A percentile compares a stretch with the other conserved stretches of the same genome.
These are phyloP conservation scores for Montipora capricornis DNA, from an alignment of 64 coral and sea anemone genomes.

Conservation along the genomic window DNA sequence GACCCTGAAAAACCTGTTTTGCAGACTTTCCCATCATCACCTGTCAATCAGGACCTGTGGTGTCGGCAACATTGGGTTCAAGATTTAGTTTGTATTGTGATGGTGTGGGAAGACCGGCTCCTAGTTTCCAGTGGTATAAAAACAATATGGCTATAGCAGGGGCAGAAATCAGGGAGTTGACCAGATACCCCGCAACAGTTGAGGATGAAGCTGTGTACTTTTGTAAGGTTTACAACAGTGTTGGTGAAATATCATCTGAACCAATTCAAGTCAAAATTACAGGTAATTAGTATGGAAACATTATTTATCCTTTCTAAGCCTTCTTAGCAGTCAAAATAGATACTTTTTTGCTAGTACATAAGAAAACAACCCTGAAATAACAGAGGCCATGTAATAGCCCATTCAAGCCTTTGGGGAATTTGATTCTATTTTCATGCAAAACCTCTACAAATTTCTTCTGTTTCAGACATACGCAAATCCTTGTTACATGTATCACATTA, in stretches of 20 bases:
- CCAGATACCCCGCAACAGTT: constrained; percentile 40
- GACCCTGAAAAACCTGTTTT: neutral
- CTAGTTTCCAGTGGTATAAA: constrained; percentile 89
- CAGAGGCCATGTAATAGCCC: too few relatives aligned
- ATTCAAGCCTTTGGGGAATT: too few relatives aligned
- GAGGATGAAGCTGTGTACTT: constrained; percentile 82
- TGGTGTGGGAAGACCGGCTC: constrained; percentile 86
- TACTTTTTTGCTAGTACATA: too few relatives aligned
- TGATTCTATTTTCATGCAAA: neutral
- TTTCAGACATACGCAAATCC: too few relatives aligned
- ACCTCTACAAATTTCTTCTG: too few relatives aligned
- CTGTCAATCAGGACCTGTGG: constrained; percentile 56
- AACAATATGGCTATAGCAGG: constrained; percentile 57
- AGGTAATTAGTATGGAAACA: neutral
- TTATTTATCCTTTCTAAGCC: too few relatives aligned
- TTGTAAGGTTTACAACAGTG: constrained; percentile 71
- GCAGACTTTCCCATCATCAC: constrained; percentile 67
- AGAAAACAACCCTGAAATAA: too few relatives aligned
- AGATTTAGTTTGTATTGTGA: constrained; percentile 88
- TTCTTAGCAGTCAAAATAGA: too few relatives aligned
- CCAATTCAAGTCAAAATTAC: constrained; percentile 38
- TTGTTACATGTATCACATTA: too few relatives aligned
- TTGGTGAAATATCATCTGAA: constrained; percentile 46
- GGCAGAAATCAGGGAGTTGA: constrained; percentile 55
- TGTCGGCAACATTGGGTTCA: constrained; percentile 32